phyloP scores from a whole-genome alignment of 2,113 vertebrate species.

The Corynorhinus townsendii region DNA sequence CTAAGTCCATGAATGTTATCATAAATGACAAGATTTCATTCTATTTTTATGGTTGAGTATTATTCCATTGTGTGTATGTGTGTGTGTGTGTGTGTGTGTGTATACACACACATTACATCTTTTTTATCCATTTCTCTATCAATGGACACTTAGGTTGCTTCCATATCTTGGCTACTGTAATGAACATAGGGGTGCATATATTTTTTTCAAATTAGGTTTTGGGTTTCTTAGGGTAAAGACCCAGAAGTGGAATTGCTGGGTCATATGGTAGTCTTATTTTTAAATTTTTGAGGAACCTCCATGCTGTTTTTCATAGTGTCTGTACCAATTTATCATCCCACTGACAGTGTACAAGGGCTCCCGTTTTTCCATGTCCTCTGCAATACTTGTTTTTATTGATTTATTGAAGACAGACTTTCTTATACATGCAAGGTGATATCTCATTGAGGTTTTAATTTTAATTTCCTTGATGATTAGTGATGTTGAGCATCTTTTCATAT shows the following conservation, averaged over 20 bases:
- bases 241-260: neutral
- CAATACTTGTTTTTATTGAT: neutral
- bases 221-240: neutral
- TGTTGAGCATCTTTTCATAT: neutral
- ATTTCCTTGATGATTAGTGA: neutral
- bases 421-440: neutral
- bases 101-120: neutral
- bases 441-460: neutral
- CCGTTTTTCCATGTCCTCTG: neutral
- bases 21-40: neutral
- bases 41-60: neutral
- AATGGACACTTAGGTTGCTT: neutral
- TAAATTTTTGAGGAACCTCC: neutral
- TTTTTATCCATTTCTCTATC: neutral
- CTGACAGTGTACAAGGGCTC: neutral
- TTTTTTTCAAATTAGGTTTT: neutral
- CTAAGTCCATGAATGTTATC: neutral
- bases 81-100: too few species aligned
- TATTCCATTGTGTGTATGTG: neutral
- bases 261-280: neutral
- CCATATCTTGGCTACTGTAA: neutral
- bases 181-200: neutral
- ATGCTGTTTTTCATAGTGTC: neutral
- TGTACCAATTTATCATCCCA: neutral
- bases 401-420: neutral